Conservation (phyloP, 2,888 invertebrate species). For the Lithophane socia region DNA sequence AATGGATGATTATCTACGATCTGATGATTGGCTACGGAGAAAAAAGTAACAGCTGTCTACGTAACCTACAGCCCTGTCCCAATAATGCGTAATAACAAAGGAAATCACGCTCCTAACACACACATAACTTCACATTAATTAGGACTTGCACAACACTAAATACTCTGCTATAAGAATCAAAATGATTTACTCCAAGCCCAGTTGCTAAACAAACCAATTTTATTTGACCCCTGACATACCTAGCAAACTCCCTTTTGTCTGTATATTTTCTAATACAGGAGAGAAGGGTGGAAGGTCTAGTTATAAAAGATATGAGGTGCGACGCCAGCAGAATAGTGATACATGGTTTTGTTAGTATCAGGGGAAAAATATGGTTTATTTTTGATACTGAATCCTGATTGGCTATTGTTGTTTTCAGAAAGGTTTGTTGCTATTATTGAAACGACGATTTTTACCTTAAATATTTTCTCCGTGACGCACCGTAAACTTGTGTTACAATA, state of each 20-base stretch:
- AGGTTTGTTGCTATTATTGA: not conserved
- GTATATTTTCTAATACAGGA: not conserved
- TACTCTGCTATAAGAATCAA: conserved; percentile 46
- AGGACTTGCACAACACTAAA: conserved; percentile 44
- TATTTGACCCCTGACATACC: conserved; percentile 6
- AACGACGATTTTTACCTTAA: not conserved
- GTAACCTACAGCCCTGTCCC: not conserved
- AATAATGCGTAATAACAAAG: conserved; percentile 25
- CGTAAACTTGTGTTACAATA: too few relatives aligned
- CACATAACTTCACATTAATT: conserved; percentile 49
- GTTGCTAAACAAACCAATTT: conserved; percentile 37
- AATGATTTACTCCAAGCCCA: conserved; percentile 52
- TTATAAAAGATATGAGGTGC: conserved; percentile 43
- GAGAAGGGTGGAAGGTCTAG: conserved; percentile 32
- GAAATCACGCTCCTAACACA: conserved; percentile 19
- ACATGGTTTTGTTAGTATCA: conserved; percentile 35
- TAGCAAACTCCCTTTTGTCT: not conserved
- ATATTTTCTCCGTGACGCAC: too few relatives aligned
- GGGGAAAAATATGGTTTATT: conserved; percentile 53
- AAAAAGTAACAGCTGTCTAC: not conserved
- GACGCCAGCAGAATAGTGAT: conserved; percentile 63
- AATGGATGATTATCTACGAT: not conserved
- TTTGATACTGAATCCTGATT: conserved; percentile 49
- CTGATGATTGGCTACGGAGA: not conserved
- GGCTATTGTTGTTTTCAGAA: conserved; percentile 42